Percentiles rank a stretch among this genome's conserved stretches.
phyloP scores from a whole-genome alignment of 2,113 vertebrate species.

The Dicentrarchus labrax region DNA sequence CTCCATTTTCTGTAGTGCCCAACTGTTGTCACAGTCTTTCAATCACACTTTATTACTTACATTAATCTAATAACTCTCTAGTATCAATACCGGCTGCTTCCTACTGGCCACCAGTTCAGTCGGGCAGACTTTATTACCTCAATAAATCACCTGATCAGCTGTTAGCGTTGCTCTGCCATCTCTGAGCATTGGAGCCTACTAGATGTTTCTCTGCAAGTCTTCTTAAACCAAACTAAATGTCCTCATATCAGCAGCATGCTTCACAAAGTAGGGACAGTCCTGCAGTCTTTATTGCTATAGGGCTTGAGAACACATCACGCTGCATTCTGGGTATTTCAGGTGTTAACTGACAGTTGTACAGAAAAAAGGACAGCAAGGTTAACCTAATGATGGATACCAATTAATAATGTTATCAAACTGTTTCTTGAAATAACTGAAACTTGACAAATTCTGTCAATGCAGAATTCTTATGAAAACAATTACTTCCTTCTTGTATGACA shows the following conservation, averaged over 20 bases:
- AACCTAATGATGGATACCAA: background rate
- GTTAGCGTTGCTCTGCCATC: background rate
- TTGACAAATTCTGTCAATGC: background rate
- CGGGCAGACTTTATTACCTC: constrained; percentile 24
- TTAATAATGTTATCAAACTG: background rate
- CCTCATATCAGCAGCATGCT: background rate
- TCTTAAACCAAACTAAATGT: background rate
- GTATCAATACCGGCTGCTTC: constrained; percentile 26
- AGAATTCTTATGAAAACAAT: background rate
- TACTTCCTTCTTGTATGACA: background rate
- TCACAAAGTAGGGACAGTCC: background rate
- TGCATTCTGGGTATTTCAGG: background rate
- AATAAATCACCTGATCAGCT: constrained; percentile 33
- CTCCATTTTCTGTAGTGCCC: constrained; percentile 29
- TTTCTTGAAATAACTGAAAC: background rate
- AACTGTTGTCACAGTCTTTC: constrained; percentile 40
- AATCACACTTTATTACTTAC: constrained; percentile 34
- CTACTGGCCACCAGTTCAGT: constrained; percentile 3
- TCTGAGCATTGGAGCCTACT: background rate
- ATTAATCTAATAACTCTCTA: constrained; percentile 31
- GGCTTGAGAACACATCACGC: background rate
- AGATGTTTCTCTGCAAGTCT: background rate
- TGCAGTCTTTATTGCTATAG: background rate
- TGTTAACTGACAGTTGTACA: background rate
- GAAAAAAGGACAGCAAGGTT: background rate